These are phyloP conservation scores for Gallinago nigripennis DNA, from an alignment of 2,797 vertebrate genomes.

Conservation along the genomic window DNA sequence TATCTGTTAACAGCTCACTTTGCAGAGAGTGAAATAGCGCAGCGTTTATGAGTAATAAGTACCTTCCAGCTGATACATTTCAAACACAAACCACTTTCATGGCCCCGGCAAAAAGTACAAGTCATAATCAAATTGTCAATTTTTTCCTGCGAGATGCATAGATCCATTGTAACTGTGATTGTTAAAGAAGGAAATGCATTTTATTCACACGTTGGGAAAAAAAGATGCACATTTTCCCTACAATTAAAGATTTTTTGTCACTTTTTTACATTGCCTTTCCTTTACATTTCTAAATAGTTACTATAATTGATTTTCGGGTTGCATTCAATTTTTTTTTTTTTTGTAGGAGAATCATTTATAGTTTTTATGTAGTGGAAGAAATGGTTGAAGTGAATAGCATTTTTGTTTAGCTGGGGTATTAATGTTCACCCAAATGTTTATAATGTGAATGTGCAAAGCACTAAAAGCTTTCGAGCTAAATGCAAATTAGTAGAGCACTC, in stretches of 20 bases:
- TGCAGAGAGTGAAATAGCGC: slow-evolving; percentile 93
- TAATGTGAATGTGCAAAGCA: slow-evolving; percentile 94
- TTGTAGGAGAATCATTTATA: slow-evolving; percentile 84
- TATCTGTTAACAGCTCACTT: slow-evolving; percentile 99
- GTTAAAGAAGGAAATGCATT: slow-evolving; percentile 86
- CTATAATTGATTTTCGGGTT: slow-evolving; percentile 82
- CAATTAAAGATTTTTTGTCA: slow-evolving; percentile 87
- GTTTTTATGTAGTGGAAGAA: slow-evolving; percentile 93
- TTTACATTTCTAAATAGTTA: slow-evolving; percentile 89
- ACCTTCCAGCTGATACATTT: slow-evolving; percentile 93
- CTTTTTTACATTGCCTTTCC: slow-evolving; percentile 83
- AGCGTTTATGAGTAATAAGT: slow-evolving; percentile 97
- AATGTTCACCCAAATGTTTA: slow-evolving; percentile 99
- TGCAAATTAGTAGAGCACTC: slow-evolving; percentile 85
- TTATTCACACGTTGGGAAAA: slow-evolving; percentile 87
- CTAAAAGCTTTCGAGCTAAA: slow-evolving; percentile 90
- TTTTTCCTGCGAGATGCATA: slow-evolving; percentile 87
- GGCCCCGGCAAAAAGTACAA: slow-evolving; percentile 88
- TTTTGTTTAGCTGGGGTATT: slow-evolving; percentile 94
- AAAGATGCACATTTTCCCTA: slow-evolving; percentile 86
- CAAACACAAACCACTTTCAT: slow-evolving; percentile 92
- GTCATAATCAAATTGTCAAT: slow-evolving; percentile 93
- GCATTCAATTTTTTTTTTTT: slow-evolving; percentile 80
- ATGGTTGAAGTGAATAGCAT: slow-evolving; percentile 95
- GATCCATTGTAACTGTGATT: slow-evolving; percentile 86